phyloP scores from a whole-genome alignment of 2,797 vertebrate genomes.

The Enteromius anoplus region DNA sequence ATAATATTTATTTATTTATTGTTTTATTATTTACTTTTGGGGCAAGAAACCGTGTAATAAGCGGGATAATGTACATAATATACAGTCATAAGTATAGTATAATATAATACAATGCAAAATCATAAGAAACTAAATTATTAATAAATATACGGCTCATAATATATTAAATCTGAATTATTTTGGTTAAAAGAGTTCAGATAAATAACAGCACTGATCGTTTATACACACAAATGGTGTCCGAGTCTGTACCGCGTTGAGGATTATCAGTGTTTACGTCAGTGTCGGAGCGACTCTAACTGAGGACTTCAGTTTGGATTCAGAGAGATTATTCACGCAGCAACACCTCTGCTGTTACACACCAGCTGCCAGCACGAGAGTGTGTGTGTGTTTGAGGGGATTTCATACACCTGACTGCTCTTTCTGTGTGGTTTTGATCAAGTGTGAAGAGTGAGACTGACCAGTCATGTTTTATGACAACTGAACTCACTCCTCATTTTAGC shows the following conservation, averaged over 20 bases:
- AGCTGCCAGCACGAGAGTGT: background rate
- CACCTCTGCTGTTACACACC: conserved; percentile 6
- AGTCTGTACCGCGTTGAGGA: too few relatives aligned
- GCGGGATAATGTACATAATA: too few relatives aligned
- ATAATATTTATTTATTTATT: too few relatives aligned
- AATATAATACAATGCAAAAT: too few relatives aligned
- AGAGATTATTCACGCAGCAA: background rate
- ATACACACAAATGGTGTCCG: too few relatives aligned
- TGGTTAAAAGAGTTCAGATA: background rate
- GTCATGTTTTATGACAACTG: background rate
- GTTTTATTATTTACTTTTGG: too few relatives aligned
- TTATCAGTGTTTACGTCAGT: background rate
- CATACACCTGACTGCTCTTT: conserved; percentile 15
- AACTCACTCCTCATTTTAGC: background rate
- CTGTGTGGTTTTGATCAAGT: conserved; percentile 25
- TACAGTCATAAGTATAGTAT: too few relatives aligned
- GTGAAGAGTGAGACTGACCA: background rate
- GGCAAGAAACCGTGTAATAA: too few relatives aligned
- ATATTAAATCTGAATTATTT: background rate
- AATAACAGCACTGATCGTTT: background rate
- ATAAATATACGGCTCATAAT: background rate
- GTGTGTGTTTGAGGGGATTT: background rate
- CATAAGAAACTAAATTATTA: background rate
- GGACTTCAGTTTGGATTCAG: background rate
- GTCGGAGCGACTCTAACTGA: background rate